phyloP scores from a whole-genome alignment of 2,797 vertebrate species.

The Crax fasciolata region DNA sequence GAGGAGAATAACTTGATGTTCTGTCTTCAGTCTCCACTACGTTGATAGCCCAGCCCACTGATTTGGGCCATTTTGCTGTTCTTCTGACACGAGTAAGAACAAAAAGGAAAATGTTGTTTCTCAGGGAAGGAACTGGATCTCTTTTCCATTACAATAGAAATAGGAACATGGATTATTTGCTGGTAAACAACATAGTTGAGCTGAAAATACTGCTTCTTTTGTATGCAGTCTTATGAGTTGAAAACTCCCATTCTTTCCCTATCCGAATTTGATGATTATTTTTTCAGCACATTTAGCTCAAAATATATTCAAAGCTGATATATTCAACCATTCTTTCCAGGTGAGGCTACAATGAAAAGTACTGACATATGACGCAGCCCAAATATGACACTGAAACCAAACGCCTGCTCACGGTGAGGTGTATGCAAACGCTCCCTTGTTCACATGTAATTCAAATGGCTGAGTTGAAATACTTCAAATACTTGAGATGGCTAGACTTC shows the following conservation, averaged over 20 bases:
- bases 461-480: not conserved
- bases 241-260: not conserved
- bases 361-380: not conserved
- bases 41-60: not conserved
- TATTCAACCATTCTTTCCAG: not conserved
- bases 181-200: not conserved
- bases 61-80: not conserved
- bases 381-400: not conserved
- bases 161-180: not conserved
- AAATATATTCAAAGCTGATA: not conserved
- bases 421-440: not conserved
- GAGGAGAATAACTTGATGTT: not conserved
- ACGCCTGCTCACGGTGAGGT: not conserved
- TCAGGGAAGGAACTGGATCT: not conserved
- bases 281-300: not conserved
- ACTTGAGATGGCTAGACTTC: not conserved
- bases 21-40: not conserved
- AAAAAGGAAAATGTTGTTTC: not conserved
- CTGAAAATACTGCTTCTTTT: not conserved
- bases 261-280: not conserved
- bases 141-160: not conserved
- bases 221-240: not conserved
- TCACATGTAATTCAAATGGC: fast-evolving
- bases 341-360: not conserved
- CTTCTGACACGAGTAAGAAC: not conserved